Evolutionary conservation across 2,113 vertebrate species (phyloP), one percentile per base, ranked within the genome.

Genomic region (Piprites chloris): DNA sequence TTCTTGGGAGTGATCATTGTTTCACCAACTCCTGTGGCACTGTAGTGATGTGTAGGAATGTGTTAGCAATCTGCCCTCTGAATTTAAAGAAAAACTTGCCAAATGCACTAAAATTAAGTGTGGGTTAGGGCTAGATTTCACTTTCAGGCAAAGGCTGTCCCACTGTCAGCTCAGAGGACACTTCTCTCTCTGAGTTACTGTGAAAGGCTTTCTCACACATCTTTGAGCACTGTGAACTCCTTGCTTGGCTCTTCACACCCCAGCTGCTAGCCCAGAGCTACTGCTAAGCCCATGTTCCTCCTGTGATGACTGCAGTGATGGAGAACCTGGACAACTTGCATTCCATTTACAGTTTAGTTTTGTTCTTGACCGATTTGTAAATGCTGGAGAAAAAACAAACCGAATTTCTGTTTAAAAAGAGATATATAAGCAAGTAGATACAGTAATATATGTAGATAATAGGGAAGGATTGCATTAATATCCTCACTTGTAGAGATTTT

Each of bases 401-500:
- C 47, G 1, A 19, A 69, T 71, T 80, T 93, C 22, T 86, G 26
- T 65, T 92, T 53, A 32, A 75, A 92, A 87, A 77, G 14, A 87
- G 5, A 35, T 52, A 50, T 6, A 67, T 62, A n/a, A 66, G 18
- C 46, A 66, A 91, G 44, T 42, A 90, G 41, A 47, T 42, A 28
- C 41, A 62, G 14, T 55, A 67, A 69, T 65, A 73, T 10, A 42
- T 7, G 21, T 32, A 55, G 28, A 49, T 44, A 82, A 80, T 26
- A 72, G 42, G 46, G 68, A 94, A 37, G 10, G 44, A 55, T 53
- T 47, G 5, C 35, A 73, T 55, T 22, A 66, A 58, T 96, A 96
- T 90, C 93, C 96, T 97, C 47, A 96, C 88, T 56, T 90, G 91
- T 19, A 97, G 72, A 83, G 50, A 41, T 33, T 94, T 96, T 58